These are phyloP conservation scores for Acronicta psi DNA, from an alignment of 2,888 invertebrate species.

Conservation along the genomic window DNA sequence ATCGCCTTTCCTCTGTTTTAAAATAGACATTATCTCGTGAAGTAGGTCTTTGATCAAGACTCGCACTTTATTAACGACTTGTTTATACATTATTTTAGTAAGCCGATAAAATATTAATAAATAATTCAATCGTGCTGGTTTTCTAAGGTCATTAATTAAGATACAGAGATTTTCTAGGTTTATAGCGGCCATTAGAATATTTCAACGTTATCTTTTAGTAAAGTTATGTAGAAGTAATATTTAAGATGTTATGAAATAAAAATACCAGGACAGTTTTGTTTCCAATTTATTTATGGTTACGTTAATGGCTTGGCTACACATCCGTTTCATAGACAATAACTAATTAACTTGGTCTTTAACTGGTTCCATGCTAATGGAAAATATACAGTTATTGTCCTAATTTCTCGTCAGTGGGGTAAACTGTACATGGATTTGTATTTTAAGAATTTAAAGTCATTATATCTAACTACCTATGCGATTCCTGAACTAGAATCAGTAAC, in stretches of 20 bases:
- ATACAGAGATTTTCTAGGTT: conserved; percentile 17
- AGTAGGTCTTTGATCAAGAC: conserved; percentile 9
- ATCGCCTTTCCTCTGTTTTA: conserved; percentile 8
- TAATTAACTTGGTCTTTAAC: conserved; percentile 29
- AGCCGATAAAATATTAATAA: neutral
- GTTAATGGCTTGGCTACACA: conserved; percentile 28
- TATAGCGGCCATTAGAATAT: conserved; percentile 17
- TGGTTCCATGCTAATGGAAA: conserved; percentile 26
- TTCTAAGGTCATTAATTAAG: neutral
- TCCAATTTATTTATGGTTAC: conserved; percentile 19
- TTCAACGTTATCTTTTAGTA: neutral
- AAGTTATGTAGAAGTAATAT: conserved; percentile 15
- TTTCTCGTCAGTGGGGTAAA: conserved; percentile 13
- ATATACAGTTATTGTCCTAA: conserved; percentile 40
- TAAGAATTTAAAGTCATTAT: neutral
- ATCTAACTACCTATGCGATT: no score
- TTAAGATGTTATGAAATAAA: conserved; percentile 11
- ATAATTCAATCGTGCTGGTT: neutral
- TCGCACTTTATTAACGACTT: neutral
- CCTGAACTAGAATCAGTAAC: no score
- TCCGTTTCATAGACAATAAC: conserved; percentile 32
- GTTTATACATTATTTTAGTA: conserved; percentile 5
- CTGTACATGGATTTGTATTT: neutral
- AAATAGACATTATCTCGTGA: conserved; percentile 7
- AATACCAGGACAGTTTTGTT: conserved; percentile 2